Conservation (phyloP, 2,888 invertebrate species). For the Cacoxenus indagator region DNA sequence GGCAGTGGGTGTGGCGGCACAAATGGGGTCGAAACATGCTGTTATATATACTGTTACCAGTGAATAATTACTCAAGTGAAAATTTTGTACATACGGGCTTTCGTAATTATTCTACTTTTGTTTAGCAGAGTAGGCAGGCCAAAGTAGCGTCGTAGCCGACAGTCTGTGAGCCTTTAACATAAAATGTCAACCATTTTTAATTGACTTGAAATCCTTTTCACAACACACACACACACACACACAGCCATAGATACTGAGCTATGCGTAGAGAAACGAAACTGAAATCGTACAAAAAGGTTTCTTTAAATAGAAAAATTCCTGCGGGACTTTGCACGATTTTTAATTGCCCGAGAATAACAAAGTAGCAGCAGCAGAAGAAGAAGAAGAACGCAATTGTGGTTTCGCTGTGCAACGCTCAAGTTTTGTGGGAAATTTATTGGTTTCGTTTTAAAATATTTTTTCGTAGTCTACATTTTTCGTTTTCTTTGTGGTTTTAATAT, state of each 20-base stretch:
- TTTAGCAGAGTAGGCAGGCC: no score
- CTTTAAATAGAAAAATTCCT: neutral
- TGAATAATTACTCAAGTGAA: conserved; percentile 17
- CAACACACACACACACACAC: no score
- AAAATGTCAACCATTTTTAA: conserved; percentile 59
- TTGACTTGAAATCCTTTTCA: conserved; percentile 56
- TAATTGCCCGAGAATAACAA: conserved; percentile 5
- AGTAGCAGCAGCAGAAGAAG: neutral
- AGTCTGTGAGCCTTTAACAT: conserved; percentile 9
- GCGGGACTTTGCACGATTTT: neutral
- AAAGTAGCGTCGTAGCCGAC: no score
- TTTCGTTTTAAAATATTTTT: conserved; percentile 12
- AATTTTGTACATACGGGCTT: conserved; percentile 7
- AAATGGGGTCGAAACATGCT: neutral
- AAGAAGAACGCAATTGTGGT: neutral
- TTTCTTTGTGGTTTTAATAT: neutral
- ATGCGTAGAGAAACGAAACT: neutral
- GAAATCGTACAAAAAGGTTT: neutral
- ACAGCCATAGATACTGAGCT: no score
- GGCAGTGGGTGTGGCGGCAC: neutral
- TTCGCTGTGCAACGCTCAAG: neutral
- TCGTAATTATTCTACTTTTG: conserved; percentile 38
- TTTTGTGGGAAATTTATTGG: neutral
- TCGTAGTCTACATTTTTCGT: neutral
- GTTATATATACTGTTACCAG: neutral